Base-by-base conservation (phyloP, 2,113 vertebrate species). In the Neotoma lepida region DNA sequence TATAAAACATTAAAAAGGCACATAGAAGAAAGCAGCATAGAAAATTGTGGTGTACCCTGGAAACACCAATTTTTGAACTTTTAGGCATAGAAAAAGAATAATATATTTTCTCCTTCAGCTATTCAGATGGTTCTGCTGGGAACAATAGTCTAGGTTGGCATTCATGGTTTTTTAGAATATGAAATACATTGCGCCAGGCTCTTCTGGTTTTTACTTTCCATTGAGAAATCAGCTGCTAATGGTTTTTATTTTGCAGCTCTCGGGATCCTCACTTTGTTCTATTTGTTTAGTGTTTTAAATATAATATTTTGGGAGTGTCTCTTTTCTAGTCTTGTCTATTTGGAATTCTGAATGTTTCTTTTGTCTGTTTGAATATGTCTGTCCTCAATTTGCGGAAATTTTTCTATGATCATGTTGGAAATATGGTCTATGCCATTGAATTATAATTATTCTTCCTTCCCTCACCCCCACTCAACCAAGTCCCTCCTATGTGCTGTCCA, bases 391-490 rank as follows among this genome's bases (percentile, higher is more conserved):
- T 70, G 35, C 17, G 10, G 17, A 68, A 68, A 70, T 0, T 70
- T 70, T 70, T 70, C 7, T 17, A n/a, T 66, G 13, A 20, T n/a
- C 66, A 9, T 70, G 33, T 35, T 1, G 17, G 17, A 70, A 70
- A 70, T 33, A n/a, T n/a, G 17, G 17, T n/a, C 17, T n/a, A 70
- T 3, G 18, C 17, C 3, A 70, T 18, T n/a, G 35, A n/a, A n/a
- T 6, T 70, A 35, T 6, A 70, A 70, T 70, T n/a, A 18, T 70
- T 2, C 13, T 58, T 58, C 6, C 54, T 56, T 78, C 30, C 10
- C 4, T 58, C 24, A 35, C 2, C 22, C 7, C 35, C 2, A n/a
- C n/a, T n/a, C n/a, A 0, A 3, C 68, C 35, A n/a, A 58, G 35
- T 82, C n/a, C 22, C 7, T 81, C 13, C 13, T 22, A 58, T 41